Percentiles rank a stretch among this genome's conserved stretches.
Conservation (phyloP, 1,140 invertebrate genomes). For the Macrostomum lignano region DNA sequence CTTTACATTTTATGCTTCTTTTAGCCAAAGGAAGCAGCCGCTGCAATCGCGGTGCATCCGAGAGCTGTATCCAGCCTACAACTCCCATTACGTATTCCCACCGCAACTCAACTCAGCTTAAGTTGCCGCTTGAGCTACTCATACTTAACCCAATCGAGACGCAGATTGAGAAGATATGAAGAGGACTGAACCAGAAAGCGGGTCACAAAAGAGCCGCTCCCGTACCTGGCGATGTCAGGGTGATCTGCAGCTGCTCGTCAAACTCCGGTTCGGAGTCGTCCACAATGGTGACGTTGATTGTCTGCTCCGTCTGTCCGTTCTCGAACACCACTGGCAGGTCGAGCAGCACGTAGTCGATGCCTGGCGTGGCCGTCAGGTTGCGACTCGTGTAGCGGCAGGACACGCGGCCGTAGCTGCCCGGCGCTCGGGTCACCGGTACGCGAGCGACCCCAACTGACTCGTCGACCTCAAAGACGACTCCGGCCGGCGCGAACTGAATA, state of each 20-base stretch:
- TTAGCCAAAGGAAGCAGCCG: no score
- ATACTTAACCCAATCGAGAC: no score
- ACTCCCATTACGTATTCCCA: no score
- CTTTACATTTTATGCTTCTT: no score
- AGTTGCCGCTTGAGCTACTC: no score
- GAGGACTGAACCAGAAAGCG: no score
- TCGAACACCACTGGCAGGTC: slow-evolving; percentile 10
- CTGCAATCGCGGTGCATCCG: no score
- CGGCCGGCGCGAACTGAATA: slow-evolving; percentile 12
- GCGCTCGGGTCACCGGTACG: slow-evolving; percentile 11
- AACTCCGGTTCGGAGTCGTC: slow-evolving; percentile 16
- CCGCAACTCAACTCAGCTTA: no score
- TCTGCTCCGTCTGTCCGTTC: slow-evolving; percentile 9
- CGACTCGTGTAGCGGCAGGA: slow-evolving; percentile 9
- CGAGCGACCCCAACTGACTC: slow-evolving; percentile 14
- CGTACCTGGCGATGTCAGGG: slow-evolving; percentile 10
- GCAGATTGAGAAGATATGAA: no score
- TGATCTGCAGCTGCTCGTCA: slow-evolving; percentile 13
- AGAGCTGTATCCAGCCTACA: no score
- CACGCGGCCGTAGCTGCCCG: slow-evolving; percentile 13
- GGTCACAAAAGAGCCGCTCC: no score
- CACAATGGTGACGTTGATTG: slow-evolving; percentile 14
- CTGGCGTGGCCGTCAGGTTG: slow-evolving; percentile 11
- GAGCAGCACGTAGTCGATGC: slow-evolving; percentile 12
- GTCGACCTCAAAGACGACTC: slow-evolving; percentile 9